A percentile compares a stretch with the other conserved stretches of the same genome.
Evolutionary conservation across 2,888 invertebrate species (phyloP).

Genomic region (Andrena marginata): DNA sequence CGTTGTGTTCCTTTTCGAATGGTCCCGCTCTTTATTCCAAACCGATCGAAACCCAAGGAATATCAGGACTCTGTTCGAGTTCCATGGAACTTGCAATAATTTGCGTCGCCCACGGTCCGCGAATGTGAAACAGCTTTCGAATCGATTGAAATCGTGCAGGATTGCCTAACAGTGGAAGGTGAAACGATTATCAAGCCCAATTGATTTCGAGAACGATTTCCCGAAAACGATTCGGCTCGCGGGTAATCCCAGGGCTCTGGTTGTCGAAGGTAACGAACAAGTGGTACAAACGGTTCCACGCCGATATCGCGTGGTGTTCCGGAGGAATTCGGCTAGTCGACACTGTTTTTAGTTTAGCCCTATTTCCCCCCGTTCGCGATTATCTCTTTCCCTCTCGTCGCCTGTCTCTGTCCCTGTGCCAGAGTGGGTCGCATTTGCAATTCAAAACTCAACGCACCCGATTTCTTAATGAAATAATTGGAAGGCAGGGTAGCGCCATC

Average conservation of each 20-base stretch:
- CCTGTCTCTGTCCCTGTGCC: neutral
- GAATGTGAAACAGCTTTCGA: neutral
- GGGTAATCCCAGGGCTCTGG: slow-evolving; percentile 40
- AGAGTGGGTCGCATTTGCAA: neutral
- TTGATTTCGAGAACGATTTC: slow-evolving; percentile 69
- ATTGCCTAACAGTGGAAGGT: slow-evolving; percentile 15
- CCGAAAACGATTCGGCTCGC: slow-evolving; percentile 38
- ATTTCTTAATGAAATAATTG: slow-evolving; percentile 44
- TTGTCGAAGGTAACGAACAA: slow-evolving; percentile 50
- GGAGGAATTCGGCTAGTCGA: slow-evolving; percentile 22
- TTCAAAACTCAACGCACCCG: slow-evolving; percentile 10
- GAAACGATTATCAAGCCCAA: slow-evolving; percentile 67
- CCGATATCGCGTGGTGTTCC: slow-evolving; percentile 17
- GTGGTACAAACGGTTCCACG: slow-evolving; percentile 41
- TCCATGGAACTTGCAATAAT: neutral
- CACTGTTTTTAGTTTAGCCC: slow-evolving; percentile 44
- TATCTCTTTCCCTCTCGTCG: neutral
- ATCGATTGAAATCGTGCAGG: neutral
- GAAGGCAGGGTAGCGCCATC: slow-evolving; percentile 12
- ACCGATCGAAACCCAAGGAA: neutral
- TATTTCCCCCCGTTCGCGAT: neutral
- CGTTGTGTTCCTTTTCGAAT: neutral
- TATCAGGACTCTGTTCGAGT: neutral
- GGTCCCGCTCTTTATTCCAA: slow-evolving; percentile 2
- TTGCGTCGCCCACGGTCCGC: neutral